phyloP scores from a whole-genome alignment of 2,113 vertebrate genomes.

The Hippocampus guttulatus region DNA sequence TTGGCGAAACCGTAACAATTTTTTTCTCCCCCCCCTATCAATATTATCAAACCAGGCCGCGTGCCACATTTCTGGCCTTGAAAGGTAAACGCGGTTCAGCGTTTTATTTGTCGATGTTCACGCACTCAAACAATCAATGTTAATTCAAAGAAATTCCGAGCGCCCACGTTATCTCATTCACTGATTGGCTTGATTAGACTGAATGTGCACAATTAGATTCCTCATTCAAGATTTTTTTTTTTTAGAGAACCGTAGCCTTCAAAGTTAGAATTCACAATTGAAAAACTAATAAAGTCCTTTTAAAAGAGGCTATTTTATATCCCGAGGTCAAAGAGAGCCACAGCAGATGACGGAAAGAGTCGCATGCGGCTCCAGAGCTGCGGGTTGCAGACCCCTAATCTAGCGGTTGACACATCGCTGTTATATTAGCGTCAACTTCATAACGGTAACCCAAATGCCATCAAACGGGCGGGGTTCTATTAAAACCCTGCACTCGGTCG shows the following conservation, averaged over 20 bases:
- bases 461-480: not conserved
- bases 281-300: too few relatives aligned
- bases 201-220: not conserved
- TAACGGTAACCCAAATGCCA: not conserved
- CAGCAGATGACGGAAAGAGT: too few relatives aligned
- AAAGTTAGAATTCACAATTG: too few relatives aligned
- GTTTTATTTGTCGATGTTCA: slow-evolving; percentile 5
- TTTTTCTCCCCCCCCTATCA: too few relatives aligned
- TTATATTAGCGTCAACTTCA: not conserved
- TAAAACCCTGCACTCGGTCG: slow-evolving; percentile 8
- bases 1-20: not conserved
- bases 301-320: too few relatives aligned
- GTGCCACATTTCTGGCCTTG: not conserved
- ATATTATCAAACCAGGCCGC: not conserved
- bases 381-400: not conserved
- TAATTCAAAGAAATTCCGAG: slow-evolving; percentile 21
- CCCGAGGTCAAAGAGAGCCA: too few relatives aligned
- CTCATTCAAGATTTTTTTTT: not conserved
- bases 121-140: slow-evolving; percentile 36
- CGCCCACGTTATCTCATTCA: slow-evolving; percentile 14
- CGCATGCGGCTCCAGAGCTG: too few relatives aligned
- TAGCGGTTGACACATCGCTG: not conserved
- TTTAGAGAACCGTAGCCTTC: too few relatives aligned
- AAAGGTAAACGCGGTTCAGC: not conserved
- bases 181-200: slow-evolving; percentile 19